Evolutionary conservation across 2,888 invertebrate species (phyloP).

Genomic region (Lithophane semibrunnea): DNA sequence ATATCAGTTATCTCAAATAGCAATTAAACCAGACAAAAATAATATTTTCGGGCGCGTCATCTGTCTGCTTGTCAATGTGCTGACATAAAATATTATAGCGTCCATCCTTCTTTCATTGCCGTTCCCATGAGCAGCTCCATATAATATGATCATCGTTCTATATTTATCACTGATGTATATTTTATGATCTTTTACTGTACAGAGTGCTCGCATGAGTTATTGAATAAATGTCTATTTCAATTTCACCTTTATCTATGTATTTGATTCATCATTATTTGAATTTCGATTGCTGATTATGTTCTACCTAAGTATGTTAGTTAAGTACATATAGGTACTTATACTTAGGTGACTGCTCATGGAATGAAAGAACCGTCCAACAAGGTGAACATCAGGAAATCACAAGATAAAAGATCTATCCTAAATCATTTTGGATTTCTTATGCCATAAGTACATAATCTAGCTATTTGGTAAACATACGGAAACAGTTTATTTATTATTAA

Average conservation of each 20-base stretch:
- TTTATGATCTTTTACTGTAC: constrained; percentile 71
- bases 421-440: not conserved
- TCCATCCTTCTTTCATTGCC: constrained; percentile 35
- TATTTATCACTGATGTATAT: constrained; percentile 73
- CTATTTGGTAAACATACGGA: not conserved
- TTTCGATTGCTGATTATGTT: not conserved
- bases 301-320: not conserved
- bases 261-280: constrained; percentile 15
- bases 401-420: not conserved
- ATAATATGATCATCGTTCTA: constrained; percentile 66
- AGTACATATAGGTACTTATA: too few relatives aligned
- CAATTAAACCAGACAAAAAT: constrained; percentile 52
- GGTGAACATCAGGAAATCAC: not conserved
- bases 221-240: constrained; percentile 11
- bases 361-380: not conserved
- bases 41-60: constrained; percentile 43
- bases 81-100: constrained; percentile 47
- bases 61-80: constrained; percentile 51
- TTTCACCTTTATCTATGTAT: constrained; percentile 1
- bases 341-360: not conserved
- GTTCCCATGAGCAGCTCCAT: constrained; percentile 55
- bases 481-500: not conserved
- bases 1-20: constrained; percentile 30
- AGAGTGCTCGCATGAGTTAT: constrained; percentile 56
- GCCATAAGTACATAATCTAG: too few relatives aligned